Base-by-base conservation (phyloP, 1,140 invertebrate genomes). In the Oryzaephilus surinamensis region DNA sequence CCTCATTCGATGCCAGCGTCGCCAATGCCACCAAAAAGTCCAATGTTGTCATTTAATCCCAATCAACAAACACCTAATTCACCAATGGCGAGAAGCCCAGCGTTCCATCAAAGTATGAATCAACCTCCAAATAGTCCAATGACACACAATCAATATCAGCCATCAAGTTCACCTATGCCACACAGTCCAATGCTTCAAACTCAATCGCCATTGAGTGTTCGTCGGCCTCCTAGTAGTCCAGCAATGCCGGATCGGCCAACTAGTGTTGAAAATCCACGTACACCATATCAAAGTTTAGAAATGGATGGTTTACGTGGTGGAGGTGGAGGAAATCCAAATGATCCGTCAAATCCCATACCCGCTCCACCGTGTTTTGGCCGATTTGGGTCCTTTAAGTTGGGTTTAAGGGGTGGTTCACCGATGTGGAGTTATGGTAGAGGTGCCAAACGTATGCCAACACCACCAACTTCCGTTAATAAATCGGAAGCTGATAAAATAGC, bases 391-490 rank as follows among this genome's bases (percentile, higher is more conserved):
- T 65, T 71, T 34, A 75, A 74, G 48, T 57, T 80, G 1, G 82
- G 57, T 12, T 62, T 85, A 2, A 63, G 73, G 44, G 82, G 82
- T 6, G 82, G 82, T 2, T 74, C 77, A 0, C 81, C 81, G 0
- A 80, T 82, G 68, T 82, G 79, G 75, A 65, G 39, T 20, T 54
- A 52, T 38, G 69, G 45, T 51, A 46, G 55, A 35, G 50, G 55
- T 12, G 52, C 57, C 23, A 61, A 63, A 47, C 40, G 56, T 36
- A 43, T 56, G 14, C 59, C 62, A 4, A 55, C 50, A 19, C 40
- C 51, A 7, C 46, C 52, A 6, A 28, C 27, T 12, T 10, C 36
- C 12, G 30, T 30, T 10, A 31, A 38, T 31, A 20, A 33, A 29
- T 8, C 21, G 6, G 32, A 40, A 10, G 16, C 31, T 40, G 23